phyloP scores from a whole-genome alignment of 2,797 vertebrate species.

The Calcarius lapponicus region DNA sequence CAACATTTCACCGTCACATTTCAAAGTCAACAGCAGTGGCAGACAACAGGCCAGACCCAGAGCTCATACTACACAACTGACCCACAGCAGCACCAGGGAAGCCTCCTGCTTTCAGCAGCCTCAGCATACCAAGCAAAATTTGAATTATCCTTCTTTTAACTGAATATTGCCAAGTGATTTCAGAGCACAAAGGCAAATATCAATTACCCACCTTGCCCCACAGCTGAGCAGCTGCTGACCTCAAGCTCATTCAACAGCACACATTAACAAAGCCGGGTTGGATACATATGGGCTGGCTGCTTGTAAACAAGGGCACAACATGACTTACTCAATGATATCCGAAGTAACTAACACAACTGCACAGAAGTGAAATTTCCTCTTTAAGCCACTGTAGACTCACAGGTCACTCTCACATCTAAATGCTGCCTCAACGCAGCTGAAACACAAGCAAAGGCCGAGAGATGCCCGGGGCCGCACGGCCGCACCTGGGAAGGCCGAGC shows the following conservation, averaged over 20 bases:
- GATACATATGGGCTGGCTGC: fast-evolving
- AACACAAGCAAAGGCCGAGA: not conserved
- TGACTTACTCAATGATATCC: not conserved
- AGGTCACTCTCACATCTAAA: not conserved
- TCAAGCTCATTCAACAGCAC: not conserved
- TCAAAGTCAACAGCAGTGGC: not conserved
- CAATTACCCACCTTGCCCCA: not conserved
- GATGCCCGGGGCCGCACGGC: fast-evolving
- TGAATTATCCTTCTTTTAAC: not conserved
- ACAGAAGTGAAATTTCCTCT: not conserved
- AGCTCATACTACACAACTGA: not conserved
- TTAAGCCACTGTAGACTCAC: not conserved
- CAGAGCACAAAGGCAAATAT: not conserved
- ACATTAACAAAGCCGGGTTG: not conserved
- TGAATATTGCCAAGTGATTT: not conserved
- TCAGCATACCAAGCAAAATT: not conserved
- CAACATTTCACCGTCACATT: not conserved
- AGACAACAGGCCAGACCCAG: not conserved
- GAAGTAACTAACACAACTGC: not conserved
- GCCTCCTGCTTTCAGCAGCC: not conserved
- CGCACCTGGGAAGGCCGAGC: fast-evolving
- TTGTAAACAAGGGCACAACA: not conserved
- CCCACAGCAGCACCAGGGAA: not conserved
- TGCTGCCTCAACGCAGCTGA: not conserved
- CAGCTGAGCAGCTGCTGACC: not conserved